phyloP scores from a whole-genome alignment of 2,113 vertebrate species.

The Pterophyllum scalare region DNA sequence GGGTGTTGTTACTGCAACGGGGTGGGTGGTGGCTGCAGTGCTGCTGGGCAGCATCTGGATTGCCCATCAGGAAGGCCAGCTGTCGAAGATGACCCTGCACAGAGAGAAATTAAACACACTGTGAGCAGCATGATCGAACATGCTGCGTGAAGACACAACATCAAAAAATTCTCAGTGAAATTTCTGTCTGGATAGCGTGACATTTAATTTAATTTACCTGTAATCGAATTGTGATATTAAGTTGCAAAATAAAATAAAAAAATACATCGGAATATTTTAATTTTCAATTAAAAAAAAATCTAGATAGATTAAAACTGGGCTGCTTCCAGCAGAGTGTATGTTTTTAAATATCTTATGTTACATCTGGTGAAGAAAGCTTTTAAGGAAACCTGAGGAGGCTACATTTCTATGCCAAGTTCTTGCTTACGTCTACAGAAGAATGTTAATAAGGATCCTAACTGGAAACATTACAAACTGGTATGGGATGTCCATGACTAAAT shows the following conservation, averaged over 20 bases:
- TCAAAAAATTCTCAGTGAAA: not conserved
- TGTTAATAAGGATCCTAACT: not conserved
- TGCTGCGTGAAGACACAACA: not conserved
- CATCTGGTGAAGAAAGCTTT: not conserved
- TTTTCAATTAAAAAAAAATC: not conserved
- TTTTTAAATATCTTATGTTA: not conserved
- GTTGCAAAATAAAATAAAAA: not conserved
- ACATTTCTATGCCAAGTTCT: not conserved
- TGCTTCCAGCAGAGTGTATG: no score
- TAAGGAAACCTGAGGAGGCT: not conserved
- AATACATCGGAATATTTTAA: not conserved
- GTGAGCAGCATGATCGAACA: not conserved
- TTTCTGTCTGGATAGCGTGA: not conserved
- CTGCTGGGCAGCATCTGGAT: conserved; percentile 77
- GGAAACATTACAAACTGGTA: not conserved
- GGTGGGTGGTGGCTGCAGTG: conserved; percentile 78
- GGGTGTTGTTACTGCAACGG: conserved; percentile 47
- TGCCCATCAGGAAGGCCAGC: conserved; percentile 85
- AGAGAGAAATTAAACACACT: not conserved
- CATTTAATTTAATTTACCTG: not conserved
- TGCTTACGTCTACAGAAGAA: not conserved
- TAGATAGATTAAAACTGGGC: no score
- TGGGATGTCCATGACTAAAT: not conserved
- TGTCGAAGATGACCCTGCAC: conserved; percentile 85
- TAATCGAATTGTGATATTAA: not conserved